Evolutionary conservation across 1,140 invertebrate genomes (phyloP).

Genomic region (Berghia stephanieae): DNA sequence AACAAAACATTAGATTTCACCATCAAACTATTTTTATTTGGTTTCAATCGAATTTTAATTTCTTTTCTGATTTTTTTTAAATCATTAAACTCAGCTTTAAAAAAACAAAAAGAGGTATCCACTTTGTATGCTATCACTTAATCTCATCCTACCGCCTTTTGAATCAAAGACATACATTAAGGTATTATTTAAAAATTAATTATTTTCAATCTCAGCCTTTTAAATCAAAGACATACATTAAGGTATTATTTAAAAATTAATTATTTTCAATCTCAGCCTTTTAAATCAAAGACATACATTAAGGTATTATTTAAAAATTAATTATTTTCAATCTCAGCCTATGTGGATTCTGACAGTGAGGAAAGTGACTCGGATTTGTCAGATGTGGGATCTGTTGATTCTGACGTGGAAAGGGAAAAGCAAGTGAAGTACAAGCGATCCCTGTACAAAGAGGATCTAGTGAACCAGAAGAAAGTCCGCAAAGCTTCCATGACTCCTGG

Average conservation of each 20-base stretch:
- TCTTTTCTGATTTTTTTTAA: too few relatives aligned
- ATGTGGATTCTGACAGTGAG: conserved; percentile 65
- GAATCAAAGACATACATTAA: neutral
- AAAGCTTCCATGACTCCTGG: conserved; percentile 53
- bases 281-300: too few relatives aligned
- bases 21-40: too few relatives aligned
- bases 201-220: neutral
- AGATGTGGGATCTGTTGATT: conserved; percentile 65
- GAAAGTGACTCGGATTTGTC: conserved; percentile 65
- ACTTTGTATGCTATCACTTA: too few relatives aligned
- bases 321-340: conserved; percentile 46
- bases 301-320: neutral
- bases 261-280: neutral
- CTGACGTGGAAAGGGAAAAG: conserved; percentile 66
- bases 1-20: too few relatives aligned
- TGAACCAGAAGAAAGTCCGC: conserved; percentile 51
- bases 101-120: too few relatives aligned
- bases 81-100: too few relatives aligned
- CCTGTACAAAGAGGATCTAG: conserved; percentile 62
- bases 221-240: neutral
- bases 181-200: neutral
- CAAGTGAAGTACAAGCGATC: conserved; percentile 61
- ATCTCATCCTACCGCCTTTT: too few relatives aligned
- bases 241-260: neutral
- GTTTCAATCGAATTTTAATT: too few relatives aligned